Conservation (phyloP, 2,113 vertebrate genomes). For the Chlamydotis undulata region DNA sequence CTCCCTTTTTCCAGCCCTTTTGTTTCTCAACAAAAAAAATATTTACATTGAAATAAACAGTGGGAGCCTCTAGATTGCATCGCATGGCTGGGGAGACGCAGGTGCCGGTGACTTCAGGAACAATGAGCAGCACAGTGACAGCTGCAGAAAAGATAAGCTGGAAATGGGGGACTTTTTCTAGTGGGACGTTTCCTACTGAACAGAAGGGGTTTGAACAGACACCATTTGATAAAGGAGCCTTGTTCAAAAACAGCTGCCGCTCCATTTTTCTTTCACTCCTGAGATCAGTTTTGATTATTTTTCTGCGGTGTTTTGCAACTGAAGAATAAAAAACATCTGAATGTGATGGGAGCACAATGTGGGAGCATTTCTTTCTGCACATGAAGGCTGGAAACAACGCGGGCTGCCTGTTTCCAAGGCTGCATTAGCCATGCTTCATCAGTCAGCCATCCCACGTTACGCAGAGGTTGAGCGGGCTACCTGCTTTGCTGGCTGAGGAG, state of each 20-base stretch:
- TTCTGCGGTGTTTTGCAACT: background rate
- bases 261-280: background rate
- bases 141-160: background rate
- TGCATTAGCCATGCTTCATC: background rate
- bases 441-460: background rate
- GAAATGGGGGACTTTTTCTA: background rate
- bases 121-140: background rate
- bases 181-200: background rate
- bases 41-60: conserved; percentile 60
- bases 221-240: background rate
- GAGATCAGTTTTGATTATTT: background rate
- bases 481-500: background rate
- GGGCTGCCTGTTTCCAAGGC: background rate
- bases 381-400: background rate
- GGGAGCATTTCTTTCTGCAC: background rate
- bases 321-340: background rate
- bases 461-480: background rate
- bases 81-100: background rate
- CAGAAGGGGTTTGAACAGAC: background rate
- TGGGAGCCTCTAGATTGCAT: background rate
- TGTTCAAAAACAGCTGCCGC: background rate
- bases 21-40: conserved; percentile 62
- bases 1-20: conserved; percentile 20
- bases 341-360: background rate
- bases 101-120: background rate